A percentile compares a stretch with the other conserved stretches of the same genome.
These are phyloP conservation scores for Leptinotarsa haldemani DNA, from an alignment of 2,888 invertebrate genomes.

Conservation along the genomic window DNA sequence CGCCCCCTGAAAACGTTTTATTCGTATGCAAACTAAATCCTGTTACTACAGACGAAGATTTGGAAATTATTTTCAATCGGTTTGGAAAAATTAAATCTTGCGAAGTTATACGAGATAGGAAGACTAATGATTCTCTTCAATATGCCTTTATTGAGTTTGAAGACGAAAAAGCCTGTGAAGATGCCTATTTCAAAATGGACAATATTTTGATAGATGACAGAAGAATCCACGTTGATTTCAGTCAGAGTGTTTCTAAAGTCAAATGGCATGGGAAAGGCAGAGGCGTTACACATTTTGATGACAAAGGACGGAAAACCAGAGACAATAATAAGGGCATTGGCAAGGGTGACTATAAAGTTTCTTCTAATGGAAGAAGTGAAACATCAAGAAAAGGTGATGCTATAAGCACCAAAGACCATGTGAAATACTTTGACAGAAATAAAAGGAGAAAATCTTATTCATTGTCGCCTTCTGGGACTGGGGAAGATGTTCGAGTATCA, in stretches of 20 bases:
- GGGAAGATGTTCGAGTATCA: not conserved
- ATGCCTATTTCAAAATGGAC: constrained; percentile 99
- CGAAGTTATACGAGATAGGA: constrained; percentile 95
- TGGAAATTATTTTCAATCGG: constrained; percentile 97
- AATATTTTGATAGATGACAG: constrained; percentile 99
- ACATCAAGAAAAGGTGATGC: not conserved
- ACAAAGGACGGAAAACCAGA: constrained; percentile 56
- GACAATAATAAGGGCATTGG: constrained; percentile 57
- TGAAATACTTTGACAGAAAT: not conserved
- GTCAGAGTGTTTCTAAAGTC: constrained; percentile 96
- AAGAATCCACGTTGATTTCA: constrained; percentile 99
- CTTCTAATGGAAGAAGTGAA: constrained; percentile 14
- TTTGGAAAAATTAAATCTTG: constrained; percentile 95
- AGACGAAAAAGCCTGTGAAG: constrained; percentile 91
- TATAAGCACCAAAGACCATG: not conserved
- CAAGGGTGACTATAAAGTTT: constrained; percentile 54
- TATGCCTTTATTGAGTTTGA: constrained; percentile 99
- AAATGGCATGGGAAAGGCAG: constrained; percentile 91
- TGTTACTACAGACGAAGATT: constrained; percentile 95
- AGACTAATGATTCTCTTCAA: constrained; percentile 93
- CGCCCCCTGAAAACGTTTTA: constrained; percentile 98
- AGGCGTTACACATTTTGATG: constrained; percentile 74
- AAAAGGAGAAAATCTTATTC: constrained; percentile 8
- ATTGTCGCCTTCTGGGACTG: constrained; percentile 3
- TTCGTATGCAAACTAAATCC: constrained; percentile 99